Percentiles rank a stretch among this genome's conserved stretches.
Evolutionary conservation across 2,888 invertebrate species (phyloP).

Genomic region (Criorhina ranunculi): DNA sequence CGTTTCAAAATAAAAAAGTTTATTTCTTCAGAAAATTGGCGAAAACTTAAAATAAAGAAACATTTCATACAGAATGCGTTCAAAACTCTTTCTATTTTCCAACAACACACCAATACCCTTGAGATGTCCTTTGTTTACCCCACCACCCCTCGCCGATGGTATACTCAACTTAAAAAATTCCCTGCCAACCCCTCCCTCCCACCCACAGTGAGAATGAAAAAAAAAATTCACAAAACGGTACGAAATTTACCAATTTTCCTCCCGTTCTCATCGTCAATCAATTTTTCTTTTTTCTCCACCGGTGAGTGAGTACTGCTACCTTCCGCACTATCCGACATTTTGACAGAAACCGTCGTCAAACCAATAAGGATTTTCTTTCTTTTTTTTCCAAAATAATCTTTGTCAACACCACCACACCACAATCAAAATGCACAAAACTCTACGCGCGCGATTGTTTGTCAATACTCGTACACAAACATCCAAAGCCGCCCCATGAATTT

Average conservation of each 20-base stretch:
- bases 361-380: conserved; percentile 36
- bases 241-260: conserved; percentile 50
- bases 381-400: not conserved
- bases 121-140: conserved; percentile 66
- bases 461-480: conserved; percentile 37
- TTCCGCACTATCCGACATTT: conserved; percentile 62
- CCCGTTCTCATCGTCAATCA: conserved; percentile 13
- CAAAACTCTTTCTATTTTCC: conserved; percentile 7
- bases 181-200: too few relatives aligned
- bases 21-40: too few relatives aligned
- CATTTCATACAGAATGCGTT: too few relatives aligned
- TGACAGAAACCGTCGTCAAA: conserved; percentile 16
- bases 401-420: conserved; percentile 11
- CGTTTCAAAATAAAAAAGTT: too few relatives aligned
- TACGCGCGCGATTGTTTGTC: conserved; percentile 54
- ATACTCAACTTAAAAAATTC: not conserved
- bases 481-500: conserved; percentile 50
- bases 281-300: conserved; percentile 44
- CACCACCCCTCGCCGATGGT: not conserved
- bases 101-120: conserved; percentile 61
- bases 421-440: conserved; percentile 28
- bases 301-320: conserved; percentile 47
- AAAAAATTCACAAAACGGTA: not conserved
- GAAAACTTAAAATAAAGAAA: too few relatives aligned
- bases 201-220: not conserved